phyloP scores from a whole-genome alignment of 1,140 invertebrate genomes.

The Teleogryllus occipitalis region DNA sequence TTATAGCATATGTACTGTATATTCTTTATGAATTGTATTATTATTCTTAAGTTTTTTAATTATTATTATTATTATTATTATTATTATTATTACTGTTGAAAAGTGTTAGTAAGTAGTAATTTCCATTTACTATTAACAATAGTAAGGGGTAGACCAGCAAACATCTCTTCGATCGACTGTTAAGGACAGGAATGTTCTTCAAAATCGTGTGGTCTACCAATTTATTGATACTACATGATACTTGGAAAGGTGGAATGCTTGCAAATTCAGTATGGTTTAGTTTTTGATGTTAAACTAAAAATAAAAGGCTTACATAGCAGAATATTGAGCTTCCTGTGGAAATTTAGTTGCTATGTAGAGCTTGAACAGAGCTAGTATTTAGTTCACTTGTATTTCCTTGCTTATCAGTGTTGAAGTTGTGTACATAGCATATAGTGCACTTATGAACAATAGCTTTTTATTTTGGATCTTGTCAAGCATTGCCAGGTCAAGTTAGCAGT shows the following conservation, averaged over 20 bases:
- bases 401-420: neutral
- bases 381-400: neutral
- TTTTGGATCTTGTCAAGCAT: neutral
- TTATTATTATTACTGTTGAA: too few relatives aligned
- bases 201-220: neutral
- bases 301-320: neutral
- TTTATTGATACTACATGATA: neutral
- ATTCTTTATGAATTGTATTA: too few relatives aligned
- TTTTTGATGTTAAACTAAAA: neutral
- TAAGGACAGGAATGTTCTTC: too few relatives aligned
- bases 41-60: too few relatives aligned
- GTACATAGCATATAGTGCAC: neutral
- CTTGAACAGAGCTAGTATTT: neutral
- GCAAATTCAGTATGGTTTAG: neutral
- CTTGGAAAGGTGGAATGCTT: neutral
- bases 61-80: too few relatives aligned
- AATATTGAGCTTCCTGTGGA: neutral
- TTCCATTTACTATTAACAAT: too few relatives aligned
- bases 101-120: too few relatives aligned
- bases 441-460: neutral
- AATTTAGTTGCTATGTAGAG: conserved; percentile 1
- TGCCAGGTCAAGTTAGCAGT: too few relatives aligned
- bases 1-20: too few relatives aligned
- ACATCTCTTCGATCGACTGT: too few relatives aligned
- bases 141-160: too few relatives aligned